Evolutionary conservation across 2,797 vertebrate genomes (phyloP), one percentile per base, ranked within the genome.

Genomic region (Neomorphus geoffroyi): DNA sequence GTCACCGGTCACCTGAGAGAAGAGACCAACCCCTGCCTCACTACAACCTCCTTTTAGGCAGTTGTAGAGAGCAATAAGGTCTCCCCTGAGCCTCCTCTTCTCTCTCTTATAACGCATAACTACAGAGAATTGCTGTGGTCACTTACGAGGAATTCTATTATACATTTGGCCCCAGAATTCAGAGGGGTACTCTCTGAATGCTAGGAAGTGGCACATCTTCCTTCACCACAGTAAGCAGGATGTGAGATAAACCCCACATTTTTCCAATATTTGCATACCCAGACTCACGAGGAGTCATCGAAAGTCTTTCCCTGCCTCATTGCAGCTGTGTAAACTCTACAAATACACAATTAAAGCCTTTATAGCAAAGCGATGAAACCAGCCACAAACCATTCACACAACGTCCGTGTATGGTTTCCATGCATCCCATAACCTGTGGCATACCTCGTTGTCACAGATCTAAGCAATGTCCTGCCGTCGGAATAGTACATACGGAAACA

Each of bases 321-420:
- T 90, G 80, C 89, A 94, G 87, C 96, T 94, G 90, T 80, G 86
- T 84, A 92, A 94, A 95, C 90, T 83, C 50, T 69, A 28, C 54
- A 54, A 72, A 56, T 50, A 46, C 2, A 91, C 73, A 91, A n/a
- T 86, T 72, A 88, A 93, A 86, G 77, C 35, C 37, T 93, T 95
- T 54, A 80, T 3, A 72, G 61, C 27, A 18, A 65, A 80, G 18
- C 57, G 75, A 67, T 89, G 69, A 83, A 94, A 94, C 54, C 7
- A 78, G 50, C 41, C 33, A 26, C 69, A 92, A 95, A 69, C 54
- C 73, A 51, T 53, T 61, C 45, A 28, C 26, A 30, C 35, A 85
- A 16, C 41, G 37, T 19, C 60, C 53, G 53, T 0, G 8, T 28
- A 22, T 71, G 79, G 32, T 35, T 91, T 83, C 85, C 75, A 45